Evolutionary conservation across 2,888 invertebrate species (phyloP).

Genomic region (Troides aeacus): DNA sequence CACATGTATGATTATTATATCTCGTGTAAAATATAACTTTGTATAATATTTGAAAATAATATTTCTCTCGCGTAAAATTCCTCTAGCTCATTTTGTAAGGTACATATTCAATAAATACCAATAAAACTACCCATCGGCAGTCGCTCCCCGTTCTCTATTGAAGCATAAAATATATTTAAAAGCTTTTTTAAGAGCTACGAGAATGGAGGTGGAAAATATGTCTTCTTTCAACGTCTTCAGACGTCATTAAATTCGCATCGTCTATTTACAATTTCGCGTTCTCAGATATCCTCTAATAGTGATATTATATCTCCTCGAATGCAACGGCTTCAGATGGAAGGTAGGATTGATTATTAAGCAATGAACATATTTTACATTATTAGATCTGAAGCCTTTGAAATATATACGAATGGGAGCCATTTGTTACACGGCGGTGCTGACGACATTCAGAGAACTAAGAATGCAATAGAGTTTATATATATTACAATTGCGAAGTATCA

Average conservation of each 20-base stretch:
- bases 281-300: slow-evolving; percentile 27
- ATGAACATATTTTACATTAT: slow-evolving; percentile 69
- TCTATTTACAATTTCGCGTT: slow-evolving; percentile 33
- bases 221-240: slow-evolving; percentile 38
- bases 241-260: slow-evolving; percentile 50
- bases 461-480: slow-evolving; percentile 21
- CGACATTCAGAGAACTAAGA: slow-evolving; percentile 18
- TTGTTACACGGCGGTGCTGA: slow-evolving; percentile 42
- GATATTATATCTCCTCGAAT: slow-evolving; percentile 22
- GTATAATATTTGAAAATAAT: neutral
- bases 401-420: slow-evolving; percentile 64
- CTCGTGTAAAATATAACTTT: neutral
- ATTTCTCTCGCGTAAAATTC: slow-evolving; percentile 10
- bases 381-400: slow-evolving; percentile 60
- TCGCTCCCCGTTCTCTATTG: slow-evolving; percentile 35
- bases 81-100: slow-evolving; percentile 15
- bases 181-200: slow-evolving; percentile 49
- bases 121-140: slow-evolving; percentile 43
- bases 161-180: slow-evolving; percentile 51
- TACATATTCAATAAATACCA: slow-evolving; percentile 30
- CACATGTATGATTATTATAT: neutral
- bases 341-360: slow-evolving; percentile 58
- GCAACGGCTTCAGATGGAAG: slow-evolving; percentile 12
- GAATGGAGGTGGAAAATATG: slow-evolving; percentile 43
- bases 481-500: slow-evolving; percentile 5